Conservation (phyloP, 2,797 vertebrate species). For the Thamnophis elegans region DNA sequence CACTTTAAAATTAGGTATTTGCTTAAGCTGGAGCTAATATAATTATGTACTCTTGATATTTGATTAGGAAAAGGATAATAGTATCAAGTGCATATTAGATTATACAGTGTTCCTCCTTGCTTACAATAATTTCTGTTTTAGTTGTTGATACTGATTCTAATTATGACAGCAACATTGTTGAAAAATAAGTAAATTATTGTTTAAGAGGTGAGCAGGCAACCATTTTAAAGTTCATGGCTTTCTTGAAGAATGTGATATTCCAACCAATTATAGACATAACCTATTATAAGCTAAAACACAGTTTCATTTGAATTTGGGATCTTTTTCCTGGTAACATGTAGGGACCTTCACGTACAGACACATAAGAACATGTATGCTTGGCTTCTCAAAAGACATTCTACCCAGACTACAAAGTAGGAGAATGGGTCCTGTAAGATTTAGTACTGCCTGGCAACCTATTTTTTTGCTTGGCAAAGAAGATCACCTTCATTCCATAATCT, state of each 20-base stretch:
- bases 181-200: not conserved
- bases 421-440: not conserved
- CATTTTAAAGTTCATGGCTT: not conserved
- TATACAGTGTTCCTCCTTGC: slow-evolving; percentile 16
- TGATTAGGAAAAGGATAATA: slow-evolving; percentile 23
- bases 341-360: no score
- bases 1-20: slow-evolving; percentile 41
- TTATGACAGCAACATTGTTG: not conserved
- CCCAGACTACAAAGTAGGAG: not conserved
- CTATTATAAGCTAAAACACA: not conserved
- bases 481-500: not conserved
- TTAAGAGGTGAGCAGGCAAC: not conserved
- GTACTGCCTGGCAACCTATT: not conserved
- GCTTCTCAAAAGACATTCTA: not conserved
- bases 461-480: not conserved
- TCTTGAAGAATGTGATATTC: not conserved
- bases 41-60: slow-evolving; percentile 19
- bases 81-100: slow-evolving; percentile 29
- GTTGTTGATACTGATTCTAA: slow-evolving; percentile 1
- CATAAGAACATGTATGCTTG: not conserved
- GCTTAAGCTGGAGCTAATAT: slow-evolving; percentile 15
- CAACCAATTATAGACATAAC: not conserved
- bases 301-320: not conserved
- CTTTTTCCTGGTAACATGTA: not conserved
- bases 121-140: slow-evolving; percentile 51